These are phyloP conservation scores for Heliconius melpomene DNA, from an alignment of 1,140 invertebrate genomes.

Conservation along the genomic window DNA sequence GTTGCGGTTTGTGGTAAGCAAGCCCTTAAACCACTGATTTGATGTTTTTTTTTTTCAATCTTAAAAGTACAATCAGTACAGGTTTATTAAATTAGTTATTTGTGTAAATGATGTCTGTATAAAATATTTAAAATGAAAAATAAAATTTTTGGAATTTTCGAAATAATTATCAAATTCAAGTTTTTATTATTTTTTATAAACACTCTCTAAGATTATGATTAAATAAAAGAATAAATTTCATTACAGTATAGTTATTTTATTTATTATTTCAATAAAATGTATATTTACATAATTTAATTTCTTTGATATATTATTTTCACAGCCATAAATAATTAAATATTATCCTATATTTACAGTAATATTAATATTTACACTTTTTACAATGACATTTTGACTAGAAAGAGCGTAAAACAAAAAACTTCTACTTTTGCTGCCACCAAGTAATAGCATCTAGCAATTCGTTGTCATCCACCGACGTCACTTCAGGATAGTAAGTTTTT, in stretches of 20 bases:
- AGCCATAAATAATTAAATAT: conserved; percentile 34
- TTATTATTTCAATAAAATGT: background rate
- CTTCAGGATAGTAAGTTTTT: conserved; percentile 64
- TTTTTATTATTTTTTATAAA: background rate
- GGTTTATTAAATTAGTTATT: background rate
- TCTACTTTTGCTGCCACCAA: conserved; percentile 86
- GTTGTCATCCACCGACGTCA: conserved; percentile 85
- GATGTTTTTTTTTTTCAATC: background rate
- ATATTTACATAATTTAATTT: conserved; percentile 8
- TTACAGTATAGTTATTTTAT: background rate
- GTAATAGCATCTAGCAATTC: conserved; percentile 90
- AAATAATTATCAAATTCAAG: too few species aligned
- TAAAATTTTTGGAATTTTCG: background rate
- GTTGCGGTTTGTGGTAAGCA: conserved; percentile 30
- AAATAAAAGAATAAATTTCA: conserved; percentile 11
- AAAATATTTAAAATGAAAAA: background rate
- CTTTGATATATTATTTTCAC: conserved; percentile 43
- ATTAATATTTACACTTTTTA: conserved; percentile 15
- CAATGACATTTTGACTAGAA: conserved; percentile 27
- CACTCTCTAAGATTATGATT: background rate
- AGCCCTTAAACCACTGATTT: conserved; percentile 4
- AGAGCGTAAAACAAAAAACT: conserved; percentile 29
- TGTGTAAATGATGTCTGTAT: background rate
- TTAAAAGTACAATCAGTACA: background rate
- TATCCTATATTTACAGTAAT: conserved; percentile 15